phyloP scores from a whole-genome alignment of 1,140 invertebrate genomes.

The Pogonognathellus flavescens region DNA sequence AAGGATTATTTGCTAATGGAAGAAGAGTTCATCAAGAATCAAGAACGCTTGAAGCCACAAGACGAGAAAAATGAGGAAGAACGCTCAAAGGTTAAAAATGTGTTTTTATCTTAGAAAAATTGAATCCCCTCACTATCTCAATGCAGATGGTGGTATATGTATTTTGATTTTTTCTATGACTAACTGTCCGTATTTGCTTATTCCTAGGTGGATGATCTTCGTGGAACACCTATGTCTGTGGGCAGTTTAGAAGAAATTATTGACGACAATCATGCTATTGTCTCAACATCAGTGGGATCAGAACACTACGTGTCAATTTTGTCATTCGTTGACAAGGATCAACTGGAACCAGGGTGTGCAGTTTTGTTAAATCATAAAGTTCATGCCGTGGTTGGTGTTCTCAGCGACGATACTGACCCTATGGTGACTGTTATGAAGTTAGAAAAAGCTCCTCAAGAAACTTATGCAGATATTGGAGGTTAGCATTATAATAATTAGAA shows the following conservation, averaged over 20 bases:
- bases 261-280: slow-evolving; percentile 99
- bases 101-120: no score
- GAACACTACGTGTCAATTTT: slow-evolving; percentile 99
- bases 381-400: slow-evolving; percentile 98
- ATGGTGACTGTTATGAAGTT: slow-evolving; percentile 99
- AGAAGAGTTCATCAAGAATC: slow-evolving; percentile 99
- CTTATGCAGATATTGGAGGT: slow-evolving; percentile 99
- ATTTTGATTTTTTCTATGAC: neutral
- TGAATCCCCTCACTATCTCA: no score
- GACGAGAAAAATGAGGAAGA: slow-evolving; percentile 95
- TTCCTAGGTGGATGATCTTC: slow-evolving; percentile 92
- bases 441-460: slow-evolving; percentile 99
- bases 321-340: slow-evolving; percentile 99
- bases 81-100: slow-evolving; percentile 64
- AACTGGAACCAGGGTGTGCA: slow-evolving; percentile 98
- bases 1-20: slow-evolving; percentile 99
- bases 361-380: slow-evolving; percentile 98
- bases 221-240: slow-evolving; percentile 99
- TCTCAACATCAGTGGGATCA: slow-evolving; percentile 98
- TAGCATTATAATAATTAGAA: no score
- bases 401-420: slow-evolving; percentile 99
- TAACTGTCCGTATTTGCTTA: neutral
- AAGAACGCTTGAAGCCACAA: slow-evolving; percentile 97
- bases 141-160: neutral
- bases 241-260: slow-evolving; percentile 99